These are phyloP conservation scores for Cheilinus undulatus DNA, from an alignment of 2,113 vertebrate genomes.

Conservation along the genomic window DNA sequence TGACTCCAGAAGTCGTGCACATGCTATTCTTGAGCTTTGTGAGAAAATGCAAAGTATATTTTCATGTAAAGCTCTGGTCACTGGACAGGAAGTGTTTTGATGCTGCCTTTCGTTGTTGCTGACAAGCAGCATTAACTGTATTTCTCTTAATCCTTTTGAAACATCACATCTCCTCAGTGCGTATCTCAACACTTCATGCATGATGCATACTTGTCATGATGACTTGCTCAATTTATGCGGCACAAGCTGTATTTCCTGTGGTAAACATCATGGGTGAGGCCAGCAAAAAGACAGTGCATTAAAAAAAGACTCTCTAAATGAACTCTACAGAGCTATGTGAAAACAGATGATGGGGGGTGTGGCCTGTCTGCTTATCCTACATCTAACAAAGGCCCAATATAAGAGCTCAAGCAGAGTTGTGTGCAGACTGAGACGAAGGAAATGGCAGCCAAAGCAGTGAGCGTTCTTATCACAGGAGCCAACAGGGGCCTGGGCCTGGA, in stretches of 20 bases:
- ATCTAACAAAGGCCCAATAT: not conserved
- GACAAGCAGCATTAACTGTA: not conserved
- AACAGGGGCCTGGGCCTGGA: slow-evolving; percentile 71
- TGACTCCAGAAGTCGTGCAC: not conserved
- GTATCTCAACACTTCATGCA: too few relatives aligned
- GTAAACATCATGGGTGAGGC: too few relatives aligned
- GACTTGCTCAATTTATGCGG: not conserved
- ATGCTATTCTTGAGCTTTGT: not conserved
- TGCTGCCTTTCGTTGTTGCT: slow-evolving; percentile 5
- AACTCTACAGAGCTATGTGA: too few relatives aligned
- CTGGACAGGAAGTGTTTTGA: not conserved
- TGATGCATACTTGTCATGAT: not conserved
- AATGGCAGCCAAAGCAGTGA: slow-evolving; percentile 43
- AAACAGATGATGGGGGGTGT: not conserved
- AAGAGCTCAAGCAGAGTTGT: not conserved
- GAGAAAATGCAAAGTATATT: not conserved
- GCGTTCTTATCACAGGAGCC: slow-evolving; percentile 68
- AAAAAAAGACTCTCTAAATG: too few relatives aligned
- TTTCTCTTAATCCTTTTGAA: not conserved
- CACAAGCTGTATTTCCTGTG: too few relatives aligned
- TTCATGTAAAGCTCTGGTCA: not conserved
- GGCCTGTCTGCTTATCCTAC: not conserved
- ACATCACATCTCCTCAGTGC: not conserved
- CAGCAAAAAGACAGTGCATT: too few relatives aligned
- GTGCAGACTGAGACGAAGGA: slow-evolving; percentile 9